These are phyloP conservation scores for Ammodytes marinus DNA, from an alignment of 2,113 vertebrate genomes.

Conservation along the genomic window DNA sequence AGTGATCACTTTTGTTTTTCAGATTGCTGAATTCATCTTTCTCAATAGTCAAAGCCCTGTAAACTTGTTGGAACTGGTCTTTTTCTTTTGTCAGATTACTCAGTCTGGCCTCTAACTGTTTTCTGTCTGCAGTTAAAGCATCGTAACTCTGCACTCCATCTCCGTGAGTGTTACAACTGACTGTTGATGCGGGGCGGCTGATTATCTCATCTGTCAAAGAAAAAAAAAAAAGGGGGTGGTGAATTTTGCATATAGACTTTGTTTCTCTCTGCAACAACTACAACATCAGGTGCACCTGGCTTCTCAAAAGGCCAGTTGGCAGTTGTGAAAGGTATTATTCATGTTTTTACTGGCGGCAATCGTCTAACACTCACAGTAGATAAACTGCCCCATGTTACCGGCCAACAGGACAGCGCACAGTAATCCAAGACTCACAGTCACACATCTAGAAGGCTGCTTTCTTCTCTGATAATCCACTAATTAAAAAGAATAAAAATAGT, in stretches of 20 bases:
- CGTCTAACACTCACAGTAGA: slow-evolving; percentile 51
- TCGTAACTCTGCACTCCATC: background rate
- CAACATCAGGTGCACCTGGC: background rate
- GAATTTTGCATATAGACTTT: background rate
- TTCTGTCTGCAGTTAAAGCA: slow-evolving; percentile 7
- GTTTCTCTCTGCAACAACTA: background rate
- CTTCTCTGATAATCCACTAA: slow-evolving; percentile 6
- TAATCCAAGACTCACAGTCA: slow-evolving; percentile 29
- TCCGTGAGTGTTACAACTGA: background rate
- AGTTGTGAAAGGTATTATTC: background rate
- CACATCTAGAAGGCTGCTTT: slow-evolving; percentile 2
- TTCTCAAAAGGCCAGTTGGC: background rate
- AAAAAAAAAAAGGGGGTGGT: background rate
- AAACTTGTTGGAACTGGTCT: background rate
- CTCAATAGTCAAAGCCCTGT: background rate
- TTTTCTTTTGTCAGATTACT: slow-evolving; percentile 17
- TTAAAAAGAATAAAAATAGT: background rate
- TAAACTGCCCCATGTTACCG: slow-evolving; percentile 46
- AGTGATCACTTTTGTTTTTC: background rate
- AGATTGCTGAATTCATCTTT: slow-evolving; percentile 5
- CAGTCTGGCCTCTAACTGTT: slow-evolving; percentile 4
- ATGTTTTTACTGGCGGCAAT: background rate
- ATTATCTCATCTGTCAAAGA: slow-evolving; percentile 41
- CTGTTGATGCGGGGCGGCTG: background rate
- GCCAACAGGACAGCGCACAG: slow-evolving; percentile 52